Conservation (phyloP, 2,113 vertebrate genomes). For the Brachionichthys hirsutus region DNA sequence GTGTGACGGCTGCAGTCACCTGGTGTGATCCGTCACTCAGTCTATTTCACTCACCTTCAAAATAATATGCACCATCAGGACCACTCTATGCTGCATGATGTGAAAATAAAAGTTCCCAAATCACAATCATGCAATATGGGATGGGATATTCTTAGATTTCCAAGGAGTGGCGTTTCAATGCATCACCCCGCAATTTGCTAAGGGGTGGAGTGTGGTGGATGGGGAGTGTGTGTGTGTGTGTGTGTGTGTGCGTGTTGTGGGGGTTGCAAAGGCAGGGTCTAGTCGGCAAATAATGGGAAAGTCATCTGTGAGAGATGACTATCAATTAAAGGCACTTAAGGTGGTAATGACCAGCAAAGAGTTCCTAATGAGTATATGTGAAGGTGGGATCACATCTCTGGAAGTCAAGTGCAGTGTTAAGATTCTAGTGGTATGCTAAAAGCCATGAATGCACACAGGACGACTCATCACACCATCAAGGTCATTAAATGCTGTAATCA, state of each 20-base stretch:
- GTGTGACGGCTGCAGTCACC: no score
- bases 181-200: slow-evolving; percentile 37
- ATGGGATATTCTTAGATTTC: slow-evolving; percentile 8
- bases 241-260: slow-evolving; percentile 17
- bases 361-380: slow-evolving; percentile 78
- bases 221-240: slow-evolving; percentile 3
- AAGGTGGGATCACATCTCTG: slow-evolving; percentile 72
- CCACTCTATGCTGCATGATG: no score
- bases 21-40: slow-evolving; percentile 43
- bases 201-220: slow-evolving; percentile 37
- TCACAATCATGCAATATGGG: background rate
- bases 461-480: slow-evolving; percentile 61
- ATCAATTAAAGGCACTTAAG: slow-evolving; percentile 81
- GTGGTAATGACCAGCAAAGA: slow-evolving; percentile 75
- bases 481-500: slow-evolving; percentile 66
- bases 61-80: slow-evolving; percentile 22
- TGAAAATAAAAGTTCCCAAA: slow-evolving; percentile 16
- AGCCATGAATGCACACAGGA: slow-evolving; percentile 46
- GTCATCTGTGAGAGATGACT: slow-evolving; percentile 75
- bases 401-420: slow-evolving; percentile 64
- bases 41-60: slow-evolving; percentile 52
- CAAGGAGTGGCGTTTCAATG: slow-evolving; percentile 31
- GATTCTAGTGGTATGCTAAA: slow-evolving; percentile 63
- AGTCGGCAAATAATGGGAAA: slow-evolving; percentile 71
- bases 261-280: slow-evolving; percentile 54